Base-by-base conservation (phyloP, 2,888 invertebrate genomes). In the Spisula subtruncata region DNA sequence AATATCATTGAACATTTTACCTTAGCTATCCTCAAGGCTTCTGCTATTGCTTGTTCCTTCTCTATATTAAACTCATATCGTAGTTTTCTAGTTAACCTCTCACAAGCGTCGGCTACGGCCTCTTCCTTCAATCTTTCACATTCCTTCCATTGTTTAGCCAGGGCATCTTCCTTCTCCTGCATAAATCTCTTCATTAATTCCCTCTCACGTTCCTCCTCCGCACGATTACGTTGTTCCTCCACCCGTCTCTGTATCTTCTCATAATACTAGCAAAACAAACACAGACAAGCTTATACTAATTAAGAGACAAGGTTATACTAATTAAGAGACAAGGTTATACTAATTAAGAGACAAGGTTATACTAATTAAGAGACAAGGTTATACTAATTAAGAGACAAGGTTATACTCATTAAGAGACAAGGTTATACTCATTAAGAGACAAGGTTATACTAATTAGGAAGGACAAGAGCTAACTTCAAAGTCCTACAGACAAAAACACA, bases 31-130 rank as follows among this genome's bases (percentile, higher is more conserved):
- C 91, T 93, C 46, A 96, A 90, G 1, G 96, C 96, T 14, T 95
- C 94, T 16, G 94, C 94, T 6, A 96, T 86, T 1, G 95, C 96
- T 80, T 92, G 84, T 66, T 96, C 95, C 86, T 94, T 95, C 89
- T 96, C 96, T 46, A 93, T 46, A 0, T 91, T 92, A 85, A 95
- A 95, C 87, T 96, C 95, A 29, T 93, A 88, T 20, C 95, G 89
- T 10, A 96, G 92, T 84, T 94, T 91, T 29, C 93, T 92, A 5
- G 92, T 85, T 18, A 95, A 91, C 25, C 92, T 94, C 46, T 90
- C 92, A 88, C 95, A 94, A 0, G 96, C 96, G n/a, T 94, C 93
- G 46, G 95, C 93, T 8, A 96, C 90, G 0, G 96, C 96, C 56
- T 91, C 89, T 80, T 94, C 91, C 83, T 95, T 95, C 25, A 54